phyloP scores from a whole-genome alignment of 2,797 vertebrate species.

The Anniella stebbinsi region DNA sequence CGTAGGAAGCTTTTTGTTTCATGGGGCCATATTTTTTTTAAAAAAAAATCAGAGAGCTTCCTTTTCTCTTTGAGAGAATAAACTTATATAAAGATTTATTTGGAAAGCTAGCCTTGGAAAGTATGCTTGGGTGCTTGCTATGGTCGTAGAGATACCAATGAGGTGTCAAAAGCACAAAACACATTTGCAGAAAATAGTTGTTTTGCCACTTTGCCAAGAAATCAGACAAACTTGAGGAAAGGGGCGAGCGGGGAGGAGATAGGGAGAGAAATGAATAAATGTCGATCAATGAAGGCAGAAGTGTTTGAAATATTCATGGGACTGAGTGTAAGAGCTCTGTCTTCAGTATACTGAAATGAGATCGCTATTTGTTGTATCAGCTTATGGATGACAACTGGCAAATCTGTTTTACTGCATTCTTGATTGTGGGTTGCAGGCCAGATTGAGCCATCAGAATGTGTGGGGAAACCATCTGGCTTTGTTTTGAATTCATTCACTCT shows the following conservation, averaged over 20 bases:
- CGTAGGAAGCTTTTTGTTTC: not conserved
- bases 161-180: not conserved
- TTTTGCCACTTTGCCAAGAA: not conserved
- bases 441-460: not conserved
- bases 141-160: not conserved
- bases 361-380: too few relatives aligned
- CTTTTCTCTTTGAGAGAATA: not conserved
- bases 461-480: not conserved
- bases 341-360: not conserved
- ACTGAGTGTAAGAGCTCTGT: not conserved
- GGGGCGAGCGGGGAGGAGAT: too few relatives aligned
- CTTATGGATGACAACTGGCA: not conserved
- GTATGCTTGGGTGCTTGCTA: not conserved
- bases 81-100: not conserved
- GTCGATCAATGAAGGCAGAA: not conserved
- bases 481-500: not conserved
- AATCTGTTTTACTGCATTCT: not conserved
- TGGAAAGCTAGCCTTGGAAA: not conserved
- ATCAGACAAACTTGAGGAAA: not conserved
- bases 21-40: not conserved
- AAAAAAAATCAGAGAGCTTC: too few relatives aligned
- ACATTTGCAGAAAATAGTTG: not conserved
- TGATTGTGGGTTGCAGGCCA: not conserved
- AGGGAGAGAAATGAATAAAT: not conserved
- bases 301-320: not conserved